Percentiles rank a stretch among this genome's conserved stretches.
phyloP scores from a whole-genome alignment of 2,797 vertebrate genomes.

The Sebastes aleutianus region DNA sequence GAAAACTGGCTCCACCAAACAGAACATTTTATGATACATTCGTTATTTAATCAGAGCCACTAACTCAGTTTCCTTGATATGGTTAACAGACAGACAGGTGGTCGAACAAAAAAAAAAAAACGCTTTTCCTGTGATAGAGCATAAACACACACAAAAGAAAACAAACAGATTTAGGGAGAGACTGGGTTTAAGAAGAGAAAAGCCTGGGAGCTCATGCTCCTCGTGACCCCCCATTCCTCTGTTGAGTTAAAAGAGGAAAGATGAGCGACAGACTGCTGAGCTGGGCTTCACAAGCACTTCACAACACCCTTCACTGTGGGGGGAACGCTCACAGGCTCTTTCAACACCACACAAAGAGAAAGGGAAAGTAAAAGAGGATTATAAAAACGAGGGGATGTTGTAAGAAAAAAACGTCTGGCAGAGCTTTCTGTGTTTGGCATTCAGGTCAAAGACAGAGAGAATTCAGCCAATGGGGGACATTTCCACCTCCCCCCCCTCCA shows the following conservation, averaged over 20 bases:
- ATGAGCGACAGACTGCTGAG: conserved; percentile 65
- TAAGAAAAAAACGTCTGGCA: conserved; percentile 47
- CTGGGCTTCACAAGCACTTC: conserved; percentile 69
- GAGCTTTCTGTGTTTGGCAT: conserved; percentile 70
- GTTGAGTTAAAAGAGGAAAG: conserved; percentile 57
- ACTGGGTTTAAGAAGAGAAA: conserved; percentile 2
- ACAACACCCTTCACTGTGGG: conserved; percentile 48
- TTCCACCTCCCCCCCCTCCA: conserved; percentile 32
- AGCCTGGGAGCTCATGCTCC: conserved; percentile 29
- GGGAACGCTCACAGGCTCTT: conserved; percentile 47
- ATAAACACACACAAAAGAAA: conserved; percentile 24
- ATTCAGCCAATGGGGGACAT: conserved; percentile 55
- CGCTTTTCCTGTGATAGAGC: background rate
- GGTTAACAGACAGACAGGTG: conserved; percentile 26
- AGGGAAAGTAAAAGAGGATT: conserved; percentile 67
- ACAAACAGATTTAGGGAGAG: conserved; percentile 18
- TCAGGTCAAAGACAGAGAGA: conserved; percentile 69
- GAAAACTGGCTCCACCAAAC: background rate
- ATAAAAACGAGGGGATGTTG: conserved; percentile 60
- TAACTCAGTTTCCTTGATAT: conserved; percentile 8
- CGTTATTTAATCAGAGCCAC: background rate
- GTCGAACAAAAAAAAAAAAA: conserved; percentile 5
- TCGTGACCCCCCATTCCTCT: conserved; percentile 57
- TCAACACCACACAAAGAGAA: conserved; percentile 71
- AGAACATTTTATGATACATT: background rate